Evolutionary conservation across 1,140 invertebrate genomes (phyloP).

Genomic region (Hetaerina americana): DNA sequence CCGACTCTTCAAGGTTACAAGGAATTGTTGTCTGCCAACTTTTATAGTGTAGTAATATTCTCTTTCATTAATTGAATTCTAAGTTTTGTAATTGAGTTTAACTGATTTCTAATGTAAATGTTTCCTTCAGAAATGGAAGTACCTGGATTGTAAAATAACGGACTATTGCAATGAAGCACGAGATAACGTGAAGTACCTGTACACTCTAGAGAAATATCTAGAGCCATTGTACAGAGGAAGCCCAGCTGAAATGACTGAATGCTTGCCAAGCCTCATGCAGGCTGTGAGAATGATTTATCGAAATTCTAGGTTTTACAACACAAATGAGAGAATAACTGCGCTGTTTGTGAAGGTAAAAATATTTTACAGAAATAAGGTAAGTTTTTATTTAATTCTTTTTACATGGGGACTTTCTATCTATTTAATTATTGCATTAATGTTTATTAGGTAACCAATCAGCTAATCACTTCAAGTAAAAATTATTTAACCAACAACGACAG

Average conservation of each 20-base stretch:
- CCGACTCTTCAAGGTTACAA: too few relatives aligned
- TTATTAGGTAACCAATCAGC: slow-evolving; percentile 54
- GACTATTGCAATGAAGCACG: slow-evolving; percentile 65
- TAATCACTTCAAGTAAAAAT: slow-evolving; percentile 53
- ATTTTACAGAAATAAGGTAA: neutral
- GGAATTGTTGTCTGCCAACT: too few relatives aligned
- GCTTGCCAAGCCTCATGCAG: slow-evolving; percentile 54
- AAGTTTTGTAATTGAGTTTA: too few relatives aligned
- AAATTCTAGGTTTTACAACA: slow-evolving; percentile 76
- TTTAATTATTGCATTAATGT: slow-evolving; percentile 4
- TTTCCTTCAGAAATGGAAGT: slow-evolving; percentile 55
- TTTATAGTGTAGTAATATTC: too few relatives aligned
- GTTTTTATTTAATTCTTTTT: neutral
- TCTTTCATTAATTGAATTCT: too few relatives aligned
- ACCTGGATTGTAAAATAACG: slow-evolving; percentile 54
- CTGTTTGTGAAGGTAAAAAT: slow-evolving; percentile 55
- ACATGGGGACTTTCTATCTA: neutral
- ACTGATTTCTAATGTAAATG: too few relatives aligned
- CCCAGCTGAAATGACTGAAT: slow-evolving; percentile 51
- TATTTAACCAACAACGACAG: slow-evolving; percentile 50
- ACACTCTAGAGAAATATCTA: slow-evolving; percentile 73
- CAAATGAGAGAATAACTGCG: slow-evolving; percentile 61
- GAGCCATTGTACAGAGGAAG: slow-evolving; percentile 67
- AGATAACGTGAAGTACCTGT: slow-evolving; percentile 81
- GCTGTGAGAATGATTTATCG: slow-evolving; percentile 68